Evolutionary conservation across 2,113 vertebrate species (phyloP).

Genomic region (Dasyornis broadbenti): DNA sequence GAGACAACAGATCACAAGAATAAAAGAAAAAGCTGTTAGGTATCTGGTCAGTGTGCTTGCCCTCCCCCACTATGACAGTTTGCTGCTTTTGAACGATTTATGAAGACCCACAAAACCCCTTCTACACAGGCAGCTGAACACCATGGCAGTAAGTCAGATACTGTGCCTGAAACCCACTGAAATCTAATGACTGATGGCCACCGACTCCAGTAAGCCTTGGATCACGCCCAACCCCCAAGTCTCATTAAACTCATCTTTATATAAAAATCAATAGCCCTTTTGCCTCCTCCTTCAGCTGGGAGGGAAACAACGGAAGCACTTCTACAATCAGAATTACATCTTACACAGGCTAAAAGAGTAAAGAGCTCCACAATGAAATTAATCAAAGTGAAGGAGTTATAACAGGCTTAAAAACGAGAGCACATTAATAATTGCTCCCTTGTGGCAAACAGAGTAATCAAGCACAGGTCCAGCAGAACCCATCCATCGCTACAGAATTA

Average conservation of each 20-base stretch:
- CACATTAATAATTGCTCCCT: conserved; percentile 44
- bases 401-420: conserved; percentile 45
- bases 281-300: neutral
- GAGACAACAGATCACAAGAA: neutral
- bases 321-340: conserved; percentile 1
- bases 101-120: neutral
- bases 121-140: neutral
- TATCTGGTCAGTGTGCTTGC: neutral
- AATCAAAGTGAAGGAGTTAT: conserved; percentile 60
- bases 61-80: neutral
- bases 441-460: conserved; percentile 37
- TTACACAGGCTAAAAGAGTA: neutral
- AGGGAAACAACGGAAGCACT: neutral
- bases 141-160: neutral
- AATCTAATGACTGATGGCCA: neutral
- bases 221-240: neutral
- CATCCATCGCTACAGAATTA: neutral
- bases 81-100: neutral
- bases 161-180: neutral
- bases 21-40: neutral
- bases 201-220: neutral
- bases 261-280: conserved; percentile 24
- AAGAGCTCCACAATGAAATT: conserved; percentile 40
- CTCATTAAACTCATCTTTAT: conserved; percentile 40
- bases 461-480: neutral